Evolutionary conservation across 1,140 invertebrate species (phyloP).

Genomic region (Scaptomyza graminum): DNA sequence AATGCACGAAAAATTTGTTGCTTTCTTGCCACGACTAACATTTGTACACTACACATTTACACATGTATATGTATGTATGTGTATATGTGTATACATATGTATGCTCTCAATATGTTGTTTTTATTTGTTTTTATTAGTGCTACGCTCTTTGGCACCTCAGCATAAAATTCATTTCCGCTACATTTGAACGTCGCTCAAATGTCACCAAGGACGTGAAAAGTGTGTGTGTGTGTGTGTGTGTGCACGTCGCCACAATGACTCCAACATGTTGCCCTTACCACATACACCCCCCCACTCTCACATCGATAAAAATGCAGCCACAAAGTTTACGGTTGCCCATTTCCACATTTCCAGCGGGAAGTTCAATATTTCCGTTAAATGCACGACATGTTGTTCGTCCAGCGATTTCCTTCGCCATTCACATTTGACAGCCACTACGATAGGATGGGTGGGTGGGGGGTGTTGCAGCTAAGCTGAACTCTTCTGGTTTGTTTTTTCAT

Average conservation of each 20-base stretch:
- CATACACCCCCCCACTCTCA: conserved; percentile 1
- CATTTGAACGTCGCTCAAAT: conserved; percentile 73
- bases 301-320: conserved; percentile 22
- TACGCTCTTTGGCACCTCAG: conserved; percentile 58
- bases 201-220: conserved; percentile 46
- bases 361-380: conserved; percentile 71
- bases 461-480: not conserved
- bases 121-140: conserved; percentile 60
- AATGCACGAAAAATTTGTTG: conserved; percentile 77
- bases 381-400: conserved; percentile 64
- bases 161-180: conserved; percentile 77
- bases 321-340: conserved; percentile 21
- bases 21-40: conserved; percentile 50
- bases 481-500: too few species aligned
- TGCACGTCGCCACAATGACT: conserved; percentile 44
- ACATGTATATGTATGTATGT: not conserved
- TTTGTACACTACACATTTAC: conserved; percentile 12
- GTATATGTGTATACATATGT: not conserved
- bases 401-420: conserved; percentile 57
- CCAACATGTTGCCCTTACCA: conserved; percentile 14
- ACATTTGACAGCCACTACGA: conserved; percentile 2
- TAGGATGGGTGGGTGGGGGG: not conserved
- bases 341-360: conserved; percentile 19
- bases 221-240: conserved; percentile 32
- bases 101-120: not conserved